Percentiles rank a stretch among this genome's conserved stretches.
Conservation (phyloP, 1,140 invertebrate genomes). For the Vanessa tameamea region DNA sequence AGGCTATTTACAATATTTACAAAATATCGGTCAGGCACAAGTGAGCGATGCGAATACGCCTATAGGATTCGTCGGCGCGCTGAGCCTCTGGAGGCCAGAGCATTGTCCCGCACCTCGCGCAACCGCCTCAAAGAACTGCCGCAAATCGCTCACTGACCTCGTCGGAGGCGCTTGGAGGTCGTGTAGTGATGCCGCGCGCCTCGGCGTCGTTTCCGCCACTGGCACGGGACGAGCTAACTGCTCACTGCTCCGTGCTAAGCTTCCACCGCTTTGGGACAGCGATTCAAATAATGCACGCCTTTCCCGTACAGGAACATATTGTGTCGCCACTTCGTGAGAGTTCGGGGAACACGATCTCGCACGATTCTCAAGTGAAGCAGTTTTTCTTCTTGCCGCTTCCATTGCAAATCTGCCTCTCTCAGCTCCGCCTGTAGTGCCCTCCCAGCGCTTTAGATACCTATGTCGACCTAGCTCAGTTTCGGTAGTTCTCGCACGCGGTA, state of each 20-base stretch:
- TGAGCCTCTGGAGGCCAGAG: slow-evolving; percentile 53
- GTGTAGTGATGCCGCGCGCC: slow-evolving; percentile 69
- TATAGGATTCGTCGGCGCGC: slow-evolving; percentile 56
- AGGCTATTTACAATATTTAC: slow-evolving; percentile 72
- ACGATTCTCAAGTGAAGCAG: slow-evolving; percentile 64
- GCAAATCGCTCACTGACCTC: slow-evolving; percentile 70
- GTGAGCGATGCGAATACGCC: slow-evolving; percentile 70
- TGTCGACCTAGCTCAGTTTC: slow-evolving; percentile 68
- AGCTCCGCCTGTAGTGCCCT: slow-evolving; percentile 63
- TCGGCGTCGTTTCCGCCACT: slow-evolving; percentile 56
- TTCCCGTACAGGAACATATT: slow-evolving; percentile 70
- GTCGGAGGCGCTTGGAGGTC: slow-evolving; percentile 72
- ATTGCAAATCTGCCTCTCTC: slow-evolving; percentile 63
- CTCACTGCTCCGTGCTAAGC: slow-evolving; percentile 68
- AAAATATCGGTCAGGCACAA: slow-evolving; percentile 58
- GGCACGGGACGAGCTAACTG: slow-evolving; percentile 59
- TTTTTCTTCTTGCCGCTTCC: slow-evolving; percentile 70
- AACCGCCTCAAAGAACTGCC: slow-evolving; percentile 76
- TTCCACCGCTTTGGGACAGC: slow-evolving; percentile 60
- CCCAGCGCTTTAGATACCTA: slow-evolving; percentile 74
- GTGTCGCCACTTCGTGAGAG: slow-evolving; percentile 63
- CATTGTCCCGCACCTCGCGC: slow-evolving; percentile 65
- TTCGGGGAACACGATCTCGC: slow-evolving; percentile 74
- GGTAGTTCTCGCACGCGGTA: slow-evolving; percentile 63
- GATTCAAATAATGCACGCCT: slow-evolving; percentile 71